Percentiles rank a stretch among this genome's conserved stretches.
Evolutionary conservation across 1,140 invertebrate genomes (phyloP).

Genomic region (Pseudomyrmex cubaensis): DNA sequence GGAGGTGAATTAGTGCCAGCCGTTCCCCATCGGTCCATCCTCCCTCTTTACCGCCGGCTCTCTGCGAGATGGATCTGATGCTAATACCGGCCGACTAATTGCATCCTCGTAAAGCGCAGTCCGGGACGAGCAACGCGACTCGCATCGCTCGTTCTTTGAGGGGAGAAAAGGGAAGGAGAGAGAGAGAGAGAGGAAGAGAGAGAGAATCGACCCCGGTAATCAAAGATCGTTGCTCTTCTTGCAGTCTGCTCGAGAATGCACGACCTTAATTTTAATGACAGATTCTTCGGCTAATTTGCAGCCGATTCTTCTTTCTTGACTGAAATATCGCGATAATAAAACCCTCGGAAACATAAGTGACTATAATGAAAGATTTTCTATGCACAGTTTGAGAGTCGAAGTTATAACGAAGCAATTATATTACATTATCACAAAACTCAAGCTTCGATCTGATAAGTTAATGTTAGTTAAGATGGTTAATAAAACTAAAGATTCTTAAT

Average conservation of each 20-base stretch:
- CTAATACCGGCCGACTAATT: constrained; percentile 77
- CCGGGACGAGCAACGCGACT: constrained; percentile 36
- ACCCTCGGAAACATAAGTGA: not conserved
- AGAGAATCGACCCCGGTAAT: not conserved
- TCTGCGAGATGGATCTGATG: constrained; percentile 77
- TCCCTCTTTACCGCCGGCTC: constrained; percentile 31
- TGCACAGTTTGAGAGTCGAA: not conserved
- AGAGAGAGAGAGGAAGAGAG: too few species aligned
- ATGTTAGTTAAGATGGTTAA: constrained; percentile 1
- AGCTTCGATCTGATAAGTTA: constrained; percentile 6
- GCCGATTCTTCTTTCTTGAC: not conserved
- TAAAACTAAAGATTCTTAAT: constrained; percentile 23
- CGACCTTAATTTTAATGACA: constrained; percentile 20
- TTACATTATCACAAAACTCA: not conserved
- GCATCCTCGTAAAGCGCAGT: constrained; percentile 65
- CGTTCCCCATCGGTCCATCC: constrained; percentile 62
- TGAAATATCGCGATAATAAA: constrained; percentile 6
- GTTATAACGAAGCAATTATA: constrained; percentile 12
- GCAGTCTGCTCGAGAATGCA: not conserved
- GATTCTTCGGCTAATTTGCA: not conserved
- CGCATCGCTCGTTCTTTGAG: constrained; percentile 14
- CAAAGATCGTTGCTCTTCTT: constrained; percentile 20
- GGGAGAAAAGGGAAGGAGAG: not conserved
- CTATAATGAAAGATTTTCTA: not conserved
- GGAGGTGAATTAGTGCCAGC: constrained; percentile 68